Evolutionary conservation across 2,797 vertebrate genomes (phyloP).

Genomic region (Hypotaenidia okinawae): DNA sequence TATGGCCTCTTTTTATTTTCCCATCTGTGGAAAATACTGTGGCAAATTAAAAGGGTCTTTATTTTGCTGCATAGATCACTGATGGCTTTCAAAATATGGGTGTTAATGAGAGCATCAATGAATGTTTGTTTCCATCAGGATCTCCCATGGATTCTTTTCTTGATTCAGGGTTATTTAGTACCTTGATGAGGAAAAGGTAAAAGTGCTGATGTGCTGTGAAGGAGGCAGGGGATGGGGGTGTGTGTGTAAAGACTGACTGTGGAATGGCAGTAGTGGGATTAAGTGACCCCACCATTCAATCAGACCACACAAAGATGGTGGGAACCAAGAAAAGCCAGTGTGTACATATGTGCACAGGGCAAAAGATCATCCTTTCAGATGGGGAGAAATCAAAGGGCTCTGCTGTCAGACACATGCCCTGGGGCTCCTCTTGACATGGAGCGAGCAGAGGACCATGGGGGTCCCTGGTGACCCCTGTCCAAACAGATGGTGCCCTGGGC

Average conservation of each 20-base stretch:
- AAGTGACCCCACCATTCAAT: not conserved
- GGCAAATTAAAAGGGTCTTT: not conserved
- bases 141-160: not conserved
- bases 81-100: not conserved
- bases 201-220: not conserved
- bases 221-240: not conserved
- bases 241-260: not conserved
- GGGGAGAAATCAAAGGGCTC: not conserved
- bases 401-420: not conserved
- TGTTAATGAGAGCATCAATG: not conserved
- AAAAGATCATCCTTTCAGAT: not conserved
- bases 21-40: too few species aligned
- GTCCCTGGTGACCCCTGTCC: not conserved
- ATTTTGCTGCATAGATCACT: not conserved
- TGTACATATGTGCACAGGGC: not conserved
- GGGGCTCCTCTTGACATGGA: not conserved
- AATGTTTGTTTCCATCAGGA: not conserved
- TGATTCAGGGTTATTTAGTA: not conserved
- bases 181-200: not conserved
- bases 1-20: not conserved
- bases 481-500: rapidly evolving
- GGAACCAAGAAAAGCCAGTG: not conserved
- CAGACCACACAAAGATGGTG: not conserved
- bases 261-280: not conserved
- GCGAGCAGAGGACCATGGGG: not conserved